These are phyloP conservation scores for Hydrophis major DNA, from an alignment of 2,797 vertebrate species.

Conservation along the genomic window DNA sequence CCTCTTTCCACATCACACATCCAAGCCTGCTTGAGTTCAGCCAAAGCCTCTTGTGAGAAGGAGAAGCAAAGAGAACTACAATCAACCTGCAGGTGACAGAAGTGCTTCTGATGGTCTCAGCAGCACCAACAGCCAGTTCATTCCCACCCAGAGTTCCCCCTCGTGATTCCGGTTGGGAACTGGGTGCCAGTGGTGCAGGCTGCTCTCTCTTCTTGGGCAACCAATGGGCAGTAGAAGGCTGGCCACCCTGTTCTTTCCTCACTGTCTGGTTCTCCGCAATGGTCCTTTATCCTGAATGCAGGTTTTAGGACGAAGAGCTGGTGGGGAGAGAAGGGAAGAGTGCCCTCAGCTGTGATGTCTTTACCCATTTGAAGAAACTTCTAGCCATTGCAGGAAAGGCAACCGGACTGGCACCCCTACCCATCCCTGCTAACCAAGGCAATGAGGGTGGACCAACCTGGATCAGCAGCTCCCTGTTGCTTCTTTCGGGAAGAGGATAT, in stretches of 20 bases:
- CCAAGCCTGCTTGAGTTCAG: background rate
- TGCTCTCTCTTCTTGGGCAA: too few relatives aligned
- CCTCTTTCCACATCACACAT: background rate
- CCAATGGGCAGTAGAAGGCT: background rate
- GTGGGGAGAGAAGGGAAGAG: background rate
- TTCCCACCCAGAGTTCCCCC: background rate
- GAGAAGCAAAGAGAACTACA: background rate
- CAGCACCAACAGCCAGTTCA: background rate
- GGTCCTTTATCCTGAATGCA: conserved; percentile 85
- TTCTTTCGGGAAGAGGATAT: conserved; percentile 83
- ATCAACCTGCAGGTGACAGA: background rate
- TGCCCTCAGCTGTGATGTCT: background rate
- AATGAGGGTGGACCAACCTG: conserved; percentile 72
- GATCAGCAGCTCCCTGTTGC: conserved; percentile 76
- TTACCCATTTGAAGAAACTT: background rate
- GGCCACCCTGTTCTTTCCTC: conserved; percentile 19
- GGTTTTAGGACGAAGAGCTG: conserved; percentile 94
- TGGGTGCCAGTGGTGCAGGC: background rate
- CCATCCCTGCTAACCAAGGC: background rate
- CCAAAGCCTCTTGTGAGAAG: background rate
- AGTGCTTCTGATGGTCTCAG: background rate
- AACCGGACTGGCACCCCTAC: background rate
- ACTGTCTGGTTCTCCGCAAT: conserved; percentile 79
- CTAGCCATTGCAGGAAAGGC: background rate
- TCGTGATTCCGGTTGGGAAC: background rate